phyloP scores from a whole-genome alignment of 2,113 vertebrate genomes.

The Cinclus cinclus region DNA sequence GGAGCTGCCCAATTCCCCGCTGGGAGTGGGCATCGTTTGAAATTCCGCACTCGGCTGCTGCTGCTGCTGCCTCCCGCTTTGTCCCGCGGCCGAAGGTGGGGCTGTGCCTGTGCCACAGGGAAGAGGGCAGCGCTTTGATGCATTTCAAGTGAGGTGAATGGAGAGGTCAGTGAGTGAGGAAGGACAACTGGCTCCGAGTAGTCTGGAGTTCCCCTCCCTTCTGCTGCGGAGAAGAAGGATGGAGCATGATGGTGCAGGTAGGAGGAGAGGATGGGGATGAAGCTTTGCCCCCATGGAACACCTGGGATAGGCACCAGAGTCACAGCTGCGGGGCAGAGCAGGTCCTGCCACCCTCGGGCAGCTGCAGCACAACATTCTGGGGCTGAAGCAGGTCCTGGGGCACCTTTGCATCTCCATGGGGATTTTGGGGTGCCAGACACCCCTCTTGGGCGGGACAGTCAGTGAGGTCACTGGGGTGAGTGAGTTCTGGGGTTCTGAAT shows the following conservation, averaged over 20 bases:
- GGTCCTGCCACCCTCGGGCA: neutral
- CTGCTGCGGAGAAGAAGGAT: neutral
- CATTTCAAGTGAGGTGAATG: neutral
- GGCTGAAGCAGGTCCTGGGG: neutral
- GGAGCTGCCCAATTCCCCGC: neutral
- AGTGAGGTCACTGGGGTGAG: fast-evolving
- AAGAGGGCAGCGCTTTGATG: neutral
- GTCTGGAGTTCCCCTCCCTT: neutral
- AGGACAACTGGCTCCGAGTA: neutral
- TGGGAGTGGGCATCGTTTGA: neutral
- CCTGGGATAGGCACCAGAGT: neutral
- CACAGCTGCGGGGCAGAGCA: neutral
- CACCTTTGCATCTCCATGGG: neutral
- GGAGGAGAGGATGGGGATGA: neutral
- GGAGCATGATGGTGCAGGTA: neutral
- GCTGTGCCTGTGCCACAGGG: neutral
- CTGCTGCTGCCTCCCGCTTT: neutral
- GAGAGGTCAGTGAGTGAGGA: neutral
- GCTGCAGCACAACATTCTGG: neutral
- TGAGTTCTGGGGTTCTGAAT: neutral
- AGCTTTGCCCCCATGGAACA: neutral
- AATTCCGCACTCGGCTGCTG: neutral
- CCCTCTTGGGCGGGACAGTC: fast-evolving
- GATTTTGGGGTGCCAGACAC: neutral
- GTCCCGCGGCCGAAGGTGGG: neutral